phyloP scores from a whole-genome alignment of 1,140 invertebrate genomes.

The Achatina immaculata region DNA sequence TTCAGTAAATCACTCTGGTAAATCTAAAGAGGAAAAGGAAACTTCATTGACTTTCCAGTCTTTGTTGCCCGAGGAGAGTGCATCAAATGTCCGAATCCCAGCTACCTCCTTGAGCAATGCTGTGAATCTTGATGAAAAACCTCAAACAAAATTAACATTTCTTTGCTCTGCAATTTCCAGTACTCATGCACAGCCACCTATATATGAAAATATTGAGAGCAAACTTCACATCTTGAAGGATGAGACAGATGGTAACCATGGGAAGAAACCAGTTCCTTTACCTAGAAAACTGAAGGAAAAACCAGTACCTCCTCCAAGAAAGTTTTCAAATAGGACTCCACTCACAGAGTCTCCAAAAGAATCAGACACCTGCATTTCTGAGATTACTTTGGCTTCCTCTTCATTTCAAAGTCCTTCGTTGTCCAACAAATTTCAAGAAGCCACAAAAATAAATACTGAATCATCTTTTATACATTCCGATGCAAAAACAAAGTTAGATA shows the following conservation, averaged over 20 bases:
- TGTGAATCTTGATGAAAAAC: neutral
- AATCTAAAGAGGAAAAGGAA: neutral
- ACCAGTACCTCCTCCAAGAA: slow-evolving; percentile 33
- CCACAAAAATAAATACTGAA: neutral
- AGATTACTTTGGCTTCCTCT: neutral
- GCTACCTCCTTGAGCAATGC: neutral
- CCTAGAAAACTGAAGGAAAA: slow-evolving; percentile 27
- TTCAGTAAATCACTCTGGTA: neutral
- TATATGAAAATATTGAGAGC: neutral
- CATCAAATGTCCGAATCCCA: neutral
- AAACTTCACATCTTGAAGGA: neutral
- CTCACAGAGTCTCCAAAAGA: neutral
- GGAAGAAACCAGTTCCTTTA: slow-evolving; percentile 15
- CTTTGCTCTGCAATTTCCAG: neutral
- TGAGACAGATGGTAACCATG: neutral
- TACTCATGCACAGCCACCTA: neutral
- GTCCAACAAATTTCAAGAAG: neutral
- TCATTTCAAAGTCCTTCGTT: neutral
- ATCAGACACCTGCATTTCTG: neutral
- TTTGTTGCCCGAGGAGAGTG: neutral
- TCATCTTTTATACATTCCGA: neutral
- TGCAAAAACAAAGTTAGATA: neutral
- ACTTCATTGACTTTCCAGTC: neutral
- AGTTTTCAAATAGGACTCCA: neutral
- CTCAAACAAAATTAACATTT: neutral